Base-by-base conservation (phyloP, 2,888 invertebrate species). In the Phania funesta region DNA sequence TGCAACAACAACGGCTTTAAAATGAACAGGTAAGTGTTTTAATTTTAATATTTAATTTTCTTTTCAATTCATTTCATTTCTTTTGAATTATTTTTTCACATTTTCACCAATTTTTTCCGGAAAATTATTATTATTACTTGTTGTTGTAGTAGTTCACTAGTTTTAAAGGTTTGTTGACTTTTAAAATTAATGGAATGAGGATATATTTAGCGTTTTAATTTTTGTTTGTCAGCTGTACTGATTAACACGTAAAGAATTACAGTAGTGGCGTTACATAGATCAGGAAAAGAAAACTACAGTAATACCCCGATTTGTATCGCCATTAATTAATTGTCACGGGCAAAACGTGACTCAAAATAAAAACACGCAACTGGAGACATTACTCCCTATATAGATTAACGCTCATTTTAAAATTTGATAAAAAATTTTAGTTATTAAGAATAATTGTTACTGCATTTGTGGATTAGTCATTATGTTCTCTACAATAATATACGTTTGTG, bases 81-180 rank as follows among this genome's bases (percentile, higher is more conserved):
- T 60, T 73, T 50, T 50, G 32, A 76, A 32, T 52, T 67, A 35
- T 38, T 67, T 79, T 80, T 46, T 52, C 38, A 81, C 71, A 81
- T 76, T 81, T 81, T 73, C 73, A 80, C 62, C 62, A 68, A 67
- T 76, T 80, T 67, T 60, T 71, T 81, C 48, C n/a, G 71, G 60
- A 67, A 77, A 76, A 68, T 41, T n/a, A 58, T 74, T 65, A 48
- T 41, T 29, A 29, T 29, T 50, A 18, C 58, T 58, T 56, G n/a
- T 58, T 62, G 44, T 52, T 50, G n/a, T n/a, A 7, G 29, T 29
- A 62, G 70, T 22, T n/a, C n/a, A n/a, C n/a, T n/a, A n/a, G n/a
- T 35, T 79, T 71, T 56, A 38, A 81, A 67, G 54, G 81, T 80
- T 81, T 76, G 62, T 77, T 81, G 81, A 81, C 81, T 81, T 76